Conservation (phyloP, 2,888 invertebrate species). For the Melanotus villosus region DNA sequence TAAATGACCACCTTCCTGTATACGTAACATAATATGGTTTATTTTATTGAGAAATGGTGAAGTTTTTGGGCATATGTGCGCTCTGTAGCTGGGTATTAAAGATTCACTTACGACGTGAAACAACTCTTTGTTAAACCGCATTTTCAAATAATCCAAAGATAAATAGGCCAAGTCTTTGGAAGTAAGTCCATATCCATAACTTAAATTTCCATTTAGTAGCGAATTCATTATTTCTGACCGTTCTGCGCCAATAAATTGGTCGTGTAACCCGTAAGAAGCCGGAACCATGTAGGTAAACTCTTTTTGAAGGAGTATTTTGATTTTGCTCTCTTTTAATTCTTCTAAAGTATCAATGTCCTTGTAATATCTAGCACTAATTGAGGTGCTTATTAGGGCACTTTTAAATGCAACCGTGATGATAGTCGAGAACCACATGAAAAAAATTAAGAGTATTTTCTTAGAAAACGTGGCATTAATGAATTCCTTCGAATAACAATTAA, state of each 20-base stretch:
- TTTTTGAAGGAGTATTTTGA: background rate
- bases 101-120: background rate
- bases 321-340: background rate
- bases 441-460: background rate
- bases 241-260: background rate
- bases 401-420: background rate
- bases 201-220: background rate
- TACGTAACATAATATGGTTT: background rate
- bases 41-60: background rate
- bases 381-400: slow-evolving; percentile 14
- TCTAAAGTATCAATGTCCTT: slow-evolving; percentile 15
- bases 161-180: background rate
- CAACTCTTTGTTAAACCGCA: background rate
- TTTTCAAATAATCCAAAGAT: background rate
- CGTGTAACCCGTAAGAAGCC: background rate
- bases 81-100: background rate
- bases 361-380: background rate
- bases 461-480: background rate
- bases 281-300: background rate
- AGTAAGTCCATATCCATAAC: slow-evolving; percentile 4
- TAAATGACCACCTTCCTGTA: background rate
- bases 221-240: background rate
- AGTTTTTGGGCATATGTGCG: background rate
- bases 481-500: background rate
- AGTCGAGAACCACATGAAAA: background rate